Conservation (phyloP, 2,797 vertebrate species). For the Mormyrops boulengeri region DNA sequence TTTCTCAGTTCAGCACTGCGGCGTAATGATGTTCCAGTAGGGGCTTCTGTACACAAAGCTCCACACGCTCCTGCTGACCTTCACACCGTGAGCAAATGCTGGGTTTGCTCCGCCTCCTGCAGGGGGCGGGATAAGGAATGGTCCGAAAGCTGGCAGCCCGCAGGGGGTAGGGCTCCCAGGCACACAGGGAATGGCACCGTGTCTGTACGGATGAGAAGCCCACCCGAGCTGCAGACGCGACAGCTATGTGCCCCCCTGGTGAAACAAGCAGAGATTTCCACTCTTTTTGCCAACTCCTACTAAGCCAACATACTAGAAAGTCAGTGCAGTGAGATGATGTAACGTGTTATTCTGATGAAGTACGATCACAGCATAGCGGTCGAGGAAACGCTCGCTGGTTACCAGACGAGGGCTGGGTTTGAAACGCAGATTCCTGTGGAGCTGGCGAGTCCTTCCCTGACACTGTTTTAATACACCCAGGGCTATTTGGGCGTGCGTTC, state of each 20-base stretch:
- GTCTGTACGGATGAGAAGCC: neutral
- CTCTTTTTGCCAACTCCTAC: neutral
- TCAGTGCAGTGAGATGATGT: neutral
- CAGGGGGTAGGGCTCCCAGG: neutral
- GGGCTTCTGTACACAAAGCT: neutral
- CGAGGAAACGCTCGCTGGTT: neutral
- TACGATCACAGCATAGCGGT: neutral
- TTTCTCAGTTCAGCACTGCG: neutral
- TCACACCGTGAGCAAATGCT: neutral
- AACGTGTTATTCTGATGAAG: neutral
- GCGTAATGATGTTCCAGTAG: neutral
- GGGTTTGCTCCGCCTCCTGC: neutral
- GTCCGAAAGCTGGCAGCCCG: neutral
- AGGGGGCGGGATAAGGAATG: neutral
- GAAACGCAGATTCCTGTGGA: neutral
- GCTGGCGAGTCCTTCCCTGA: neutral
- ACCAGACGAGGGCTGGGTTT: neutral
- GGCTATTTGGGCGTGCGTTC: neutral
- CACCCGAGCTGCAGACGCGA: neutral
- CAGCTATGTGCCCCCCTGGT: neutral
- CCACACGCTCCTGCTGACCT: neutral
- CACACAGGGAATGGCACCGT: neutral
- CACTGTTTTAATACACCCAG: neutral
- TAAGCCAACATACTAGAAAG: neutral
- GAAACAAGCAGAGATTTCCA: neutral